Conservation (phyloP, 2,797 vertebrate species). For the Molossus alvarezi region DNA sequence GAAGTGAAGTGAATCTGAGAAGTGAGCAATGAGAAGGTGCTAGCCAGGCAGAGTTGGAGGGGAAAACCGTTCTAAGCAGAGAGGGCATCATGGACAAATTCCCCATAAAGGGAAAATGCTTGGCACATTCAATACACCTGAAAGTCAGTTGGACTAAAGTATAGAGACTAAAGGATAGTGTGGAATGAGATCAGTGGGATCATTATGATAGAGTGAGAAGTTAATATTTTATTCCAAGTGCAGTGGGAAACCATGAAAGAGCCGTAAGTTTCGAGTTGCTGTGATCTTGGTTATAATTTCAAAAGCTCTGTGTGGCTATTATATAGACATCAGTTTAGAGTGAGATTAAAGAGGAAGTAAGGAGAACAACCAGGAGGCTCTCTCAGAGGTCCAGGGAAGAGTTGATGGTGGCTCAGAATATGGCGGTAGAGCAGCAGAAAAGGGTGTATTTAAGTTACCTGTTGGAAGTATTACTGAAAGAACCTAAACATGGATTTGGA, state of each 20-base stretch:
- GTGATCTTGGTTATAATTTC: not conserved
- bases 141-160: not conserved
- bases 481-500: not conserved
- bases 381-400: not conserved
- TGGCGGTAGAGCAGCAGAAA: not conserved
- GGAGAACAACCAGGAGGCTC: not conserved
- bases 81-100: not conserved
- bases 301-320: not conserved
- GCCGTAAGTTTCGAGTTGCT: not conserved
- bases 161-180: not conserved
- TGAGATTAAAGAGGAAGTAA: not conserved
- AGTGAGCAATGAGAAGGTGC: not conserved
- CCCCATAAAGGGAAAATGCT: too few relatives aligned
- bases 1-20: not conserved
- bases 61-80: not conserved
- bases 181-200: not conserved
- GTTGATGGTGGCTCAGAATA: not conserved
- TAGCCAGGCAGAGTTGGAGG: not conserved
- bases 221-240: not conserved
- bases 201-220: not conserved
- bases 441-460: not conserved
- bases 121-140: not conserved
- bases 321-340: not conserved
- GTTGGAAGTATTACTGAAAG: not conserved
- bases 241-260: not conserved